phyloP scores from a whole-genome alignment of 2,797 vertebrate genomes.

The Moxostoma hubbsi region DNA sequence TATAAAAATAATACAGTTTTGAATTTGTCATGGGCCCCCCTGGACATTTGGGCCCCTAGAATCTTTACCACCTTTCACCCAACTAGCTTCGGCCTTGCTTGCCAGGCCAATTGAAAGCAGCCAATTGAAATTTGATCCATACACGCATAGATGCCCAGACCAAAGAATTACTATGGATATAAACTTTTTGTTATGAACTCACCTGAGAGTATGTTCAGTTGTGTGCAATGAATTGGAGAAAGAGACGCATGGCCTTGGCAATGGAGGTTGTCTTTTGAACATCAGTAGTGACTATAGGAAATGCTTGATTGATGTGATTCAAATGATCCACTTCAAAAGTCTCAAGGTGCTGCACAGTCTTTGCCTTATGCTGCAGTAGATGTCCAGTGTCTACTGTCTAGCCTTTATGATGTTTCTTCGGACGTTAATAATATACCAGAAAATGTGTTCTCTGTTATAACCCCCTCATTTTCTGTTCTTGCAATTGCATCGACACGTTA shows the following conservation, averaged over 20 bases:
- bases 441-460: too few species aligned
- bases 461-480: background rate
- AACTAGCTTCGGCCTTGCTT: background rate
- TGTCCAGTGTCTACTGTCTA: too few species aligned
- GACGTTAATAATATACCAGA: too few species aligned
- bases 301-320: background rate
- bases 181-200: background rate
- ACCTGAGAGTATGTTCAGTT: background rate
- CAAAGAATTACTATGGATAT: background rate
- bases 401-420: too few species aligned
- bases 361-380: too few species aligned
- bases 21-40: too few species aligned
- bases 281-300: background rate
- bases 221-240: background rate
- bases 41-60: too few species aligned
- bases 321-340: slow-evolving; percentile 44
- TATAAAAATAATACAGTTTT: too few species aligned
- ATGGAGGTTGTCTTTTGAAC: background rate
- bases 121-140: slow-evolving; percentile 30
- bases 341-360: slow-evolving; percentile 27
- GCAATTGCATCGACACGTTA: background rate
- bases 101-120: slow-evolving; percentile 32
- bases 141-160: slow-evolving; percentile 3
- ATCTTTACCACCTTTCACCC: too few species aligned
- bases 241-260: too few species aligned